Base-by-base conservation (phyloP, 2,888 invertebrate species). In the Morpho deidamia region DNA sequence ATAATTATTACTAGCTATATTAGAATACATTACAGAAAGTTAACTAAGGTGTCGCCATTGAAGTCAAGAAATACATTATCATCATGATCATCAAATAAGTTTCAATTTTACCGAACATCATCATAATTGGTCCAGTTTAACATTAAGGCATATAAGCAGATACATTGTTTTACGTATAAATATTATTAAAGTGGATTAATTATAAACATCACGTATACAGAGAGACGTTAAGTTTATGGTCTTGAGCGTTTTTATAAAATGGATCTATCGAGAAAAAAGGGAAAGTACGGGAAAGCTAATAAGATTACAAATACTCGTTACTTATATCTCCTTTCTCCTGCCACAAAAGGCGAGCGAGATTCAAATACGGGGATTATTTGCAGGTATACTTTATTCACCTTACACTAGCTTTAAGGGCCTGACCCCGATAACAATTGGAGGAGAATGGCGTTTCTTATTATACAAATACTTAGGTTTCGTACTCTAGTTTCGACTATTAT, bases 311-410 rank as follows among this genome's bases (percentile, higher is more conserved):
- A 46, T 43, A 46, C 52, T 52, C 40, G 52, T 52, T 52, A 51
- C 44, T 51, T 39, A 51, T 51, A 51, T 51, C 44, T 51, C 51
- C 51, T 52, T 45, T 52, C 51, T 52, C 45, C 45, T 39, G 40
- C 45, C 51, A 35, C 45, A 52, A 52, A 46, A 52, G 45, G 45
- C 45, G 45, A 41, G 33, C 45, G 35, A 53, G 38, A 53, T 53
- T 53, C 47, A 33, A 47, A 53, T 47, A 42, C 34, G 32, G 35
- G 41, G 47, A 53, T 53, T 43, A 53, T 53, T 51, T 37, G 53
- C 41, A 47, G 12, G 43, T 41, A 33, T 11, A 32, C 33, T 48
- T 39, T 23, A 38, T 23, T 46, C 37, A 12, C 47, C 38, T 53
- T 32, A 47, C 38, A 10, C 35, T 34, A 33, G 45, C 23, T 46